These are phyloP conservation scores for Pelecanoides urinatrix DNA, from an alignment of 2,113 vertebrate genomes.

Conservation along the genomic window DNA sequence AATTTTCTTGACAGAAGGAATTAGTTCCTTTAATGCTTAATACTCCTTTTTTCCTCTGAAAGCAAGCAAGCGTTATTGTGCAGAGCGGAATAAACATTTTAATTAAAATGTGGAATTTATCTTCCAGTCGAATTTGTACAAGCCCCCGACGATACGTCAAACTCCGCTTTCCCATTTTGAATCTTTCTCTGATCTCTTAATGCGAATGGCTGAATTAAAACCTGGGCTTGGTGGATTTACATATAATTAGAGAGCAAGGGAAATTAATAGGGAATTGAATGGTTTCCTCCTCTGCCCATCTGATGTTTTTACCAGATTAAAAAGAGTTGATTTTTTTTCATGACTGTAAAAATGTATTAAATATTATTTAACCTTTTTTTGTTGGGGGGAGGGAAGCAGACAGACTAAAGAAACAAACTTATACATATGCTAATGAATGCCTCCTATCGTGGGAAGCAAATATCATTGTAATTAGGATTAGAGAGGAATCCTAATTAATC, in stretches of 20 bases:
- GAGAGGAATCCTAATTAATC: conserved; percentile 66
- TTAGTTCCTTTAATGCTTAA: conserved; percentile 63
- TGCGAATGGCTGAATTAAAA: conserved; percentile 54
- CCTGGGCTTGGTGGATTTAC: conserved; percentile 63
- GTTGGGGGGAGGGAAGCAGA: neutral
- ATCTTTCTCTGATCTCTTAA: conserved; percentile 61
- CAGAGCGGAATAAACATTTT: conserved; percentile 54
- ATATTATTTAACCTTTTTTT: conserved; percentile 42
- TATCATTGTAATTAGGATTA: conserved; percentile 63
- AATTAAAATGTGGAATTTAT: conserved; percentile 61
- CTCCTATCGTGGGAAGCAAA: conserved; percentile 59
- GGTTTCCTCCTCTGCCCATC: conserved; percentile 47
- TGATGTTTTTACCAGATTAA: conserved; percentile 55
- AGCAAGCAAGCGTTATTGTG: conserved; percentile 49
- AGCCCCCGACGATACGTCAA: neutral
- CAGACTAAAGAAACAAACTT: conserved; percentile 47
- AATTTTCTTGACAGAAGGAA: conserved; percentile 53
- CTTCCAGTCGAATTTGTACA: neutral
- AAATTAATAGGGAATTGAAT: conserved; percentile 64
- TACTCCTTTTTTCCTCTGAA: conserved; percentile 29
- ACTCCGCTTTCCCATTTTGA: neutral
- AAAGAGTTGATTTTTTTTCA: conserved; percentile 27
- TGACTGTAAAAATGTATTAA: conserved; percentile 42
- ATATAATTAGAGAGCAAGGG: conserved; percentile 65
- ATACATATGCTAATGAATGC: conserved; percentile 44